Evolutionary conservation across 2,888 invertebrate species (phyloP).

Genomic region (Ditula angustiorana): DNA sequence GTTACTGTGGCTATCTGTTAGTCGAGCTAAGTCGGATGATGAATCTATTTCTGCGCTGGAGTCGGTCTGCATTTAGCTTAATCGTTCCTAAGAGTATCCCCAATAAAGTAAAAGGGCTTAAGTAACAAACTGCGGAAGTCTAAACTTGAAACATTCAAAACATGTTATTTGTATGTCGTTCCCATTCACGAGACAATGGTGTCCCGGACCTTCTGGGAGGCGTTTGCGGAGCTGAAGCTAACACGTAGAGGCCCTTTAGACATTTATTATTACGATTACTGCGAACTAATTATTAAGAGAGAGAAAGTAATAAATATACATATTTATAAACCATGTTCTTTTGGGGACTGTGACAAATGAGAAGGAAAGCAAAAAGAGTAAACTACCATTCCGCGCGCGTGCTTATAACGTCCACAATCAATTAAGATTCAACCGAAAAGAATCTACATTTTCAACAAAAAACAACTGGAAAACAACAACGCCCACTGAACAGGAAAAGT

Average conservation of each 20-base stretch:
- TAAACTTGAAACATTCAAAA: not conserved
- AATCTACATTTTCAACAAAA: not conserved
- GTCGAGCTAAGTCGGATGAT: constrained; percentile 8
- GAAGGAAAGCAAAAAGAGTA: not conserved
- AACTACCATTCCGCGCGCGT: not conserved
- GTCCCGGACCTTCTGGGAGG: too few relatives aligned
- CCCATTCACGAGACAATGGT: too few relatives aligned
- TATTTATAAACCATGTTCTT: too few relatives aligned
- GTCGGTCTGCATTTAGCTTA: constrained; percentile 22
- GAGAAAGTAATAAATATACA: too few relatives aligned
- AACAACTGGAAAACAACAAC: too few relatives aligned
- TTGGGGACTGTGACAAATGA: too few relatives aligned
- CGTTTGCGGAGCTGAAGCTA: too few relatives aligned
- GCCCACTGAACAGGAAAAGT: too few relatives aligned
- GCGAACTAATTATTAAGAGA: too few relatives aligned
- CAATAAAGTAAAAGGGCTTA: constrained; percentile 19
- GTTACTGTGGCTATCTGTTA: not conserved
- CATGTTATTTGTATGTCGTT: too few relatives aligned
- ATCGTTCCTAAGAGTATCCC: constrained; percentile 17
- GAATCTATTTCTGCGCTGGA: constrained; percentile 25
- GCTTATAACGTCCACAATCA: not conserved
- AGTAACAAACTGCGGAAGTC: not conserved
- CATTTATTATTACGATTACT: too few relatives aligned
- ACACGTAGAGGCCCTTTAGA: too few relatives aligned
- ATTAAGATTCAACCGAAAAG: constrained; percentile 11